Conservation (phyloP, 2,797 vertebrate species). For the Acipenser ruthenus region DNA sequence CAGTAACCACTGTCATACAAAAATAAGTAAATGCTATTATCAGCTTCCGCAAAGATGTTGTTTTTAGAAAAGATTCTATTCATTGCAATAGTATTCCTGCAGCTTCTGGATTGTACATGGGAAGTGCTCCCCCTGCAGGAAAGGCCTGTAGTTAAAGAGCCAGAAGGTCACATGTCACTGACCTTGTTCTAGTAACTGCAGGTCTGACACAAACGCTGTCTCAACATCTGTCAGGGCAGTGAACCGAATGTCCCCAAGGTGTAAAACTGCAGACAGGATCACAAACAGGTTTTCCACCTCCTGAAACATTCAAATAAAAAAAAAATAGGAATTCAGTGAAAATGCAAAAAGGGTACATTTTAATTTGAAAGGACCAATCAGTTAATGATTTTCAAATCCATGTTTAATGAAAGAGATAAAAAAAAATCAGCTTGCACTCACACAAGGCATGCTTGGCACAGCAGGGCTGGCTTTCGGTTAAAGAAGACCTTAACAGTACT, state of each 20-base stretch:
- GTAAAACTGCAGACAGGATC: slow-evolving; percentile 77
- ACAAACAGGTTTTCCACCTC: slow-evolving; percentile 84
- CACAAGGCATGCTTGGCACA: background rate
- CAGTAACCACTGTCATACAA: too few species aligned
- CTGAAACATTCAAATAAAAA: slow-evolving; percentile 38
- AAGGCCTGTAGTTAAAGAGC: background rate
- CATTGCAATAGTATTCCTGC: too few species aligned
- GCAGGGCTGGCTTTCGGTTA: background rate
- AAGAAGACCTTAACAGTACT: background rate
- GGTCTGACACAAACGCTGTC: slow-evolving; percentile 73
- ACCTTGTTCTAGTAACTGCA: slow-evolving; percentile 88
- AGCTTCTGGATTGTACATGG: background rate
- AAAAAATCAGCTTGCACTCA: background rate
- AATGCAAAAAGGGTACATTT: slow-evolving; percentile 2
- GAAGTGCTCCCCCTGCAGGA: slow-evolving; percentile 2
- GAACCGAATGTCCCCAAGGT: slow-evolving; percentile 81
- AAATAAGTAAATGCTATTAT: too few species aligned
- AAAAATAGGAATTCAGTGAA: background rate
- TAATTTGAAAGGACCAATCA: background rate
- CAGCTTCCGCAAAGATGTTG: too few species aligned
- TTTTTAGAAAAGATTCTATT: too few species aligned
- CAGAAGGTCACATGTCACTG: slow-evolving; percentile 38
- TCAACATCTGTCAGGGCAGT: slow-evolving; percentile 65
- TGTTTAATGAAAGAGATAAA: slow-evolving; percentile 31
- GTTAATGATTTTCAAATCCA: slow-evolving; percentile 16